These are phyloP conservation scores for Amblyraja radiata DNA, from an alignment of 2,797 vertebrate genomes.

Conservation along the genomic window DNA sequence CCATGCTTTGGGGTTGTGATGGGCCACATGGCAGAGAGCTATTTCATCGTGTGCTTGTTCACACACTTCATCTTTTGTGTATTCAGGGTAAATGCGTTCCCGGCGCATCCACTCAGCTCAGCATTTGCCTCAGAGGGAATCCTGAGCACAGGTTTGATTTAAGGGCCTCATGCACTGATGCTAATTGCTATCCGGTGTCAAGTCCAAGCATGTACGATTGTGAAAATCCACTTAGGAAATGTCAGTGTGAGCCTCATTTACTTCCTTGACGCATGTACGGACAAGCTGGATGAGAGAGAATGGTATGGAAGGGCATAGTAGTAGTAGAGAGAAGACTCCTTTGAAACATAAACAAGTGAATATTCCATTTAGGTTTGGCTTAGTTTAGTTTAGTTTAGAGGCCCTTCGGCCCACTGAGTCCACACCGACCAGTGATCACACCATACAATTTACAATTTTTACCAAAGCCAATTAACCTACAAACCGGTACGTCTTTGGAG, in stretches of 20 bases:
- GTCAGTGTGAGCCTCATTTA: neutral
- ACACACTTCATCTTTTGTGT: neutral
- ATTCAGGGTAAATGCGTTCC: neutral
- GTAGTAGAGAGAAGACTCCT: neutral
- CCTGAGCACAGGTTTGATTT: neutral
- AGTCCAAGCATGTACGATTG: neutral
- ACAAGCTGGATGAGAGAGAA: neutral
- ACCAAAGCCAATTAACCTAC: no score
- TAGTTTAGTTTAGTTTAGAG: no score
- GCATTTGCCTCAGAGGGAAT: neutral
- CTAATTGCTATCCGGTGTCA: neutral
- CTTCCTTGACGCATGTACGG: neutral
- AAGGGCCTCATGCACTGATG: neutral
- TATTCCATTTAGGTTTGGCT: neutral
- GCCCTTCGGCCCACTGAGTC: no score
- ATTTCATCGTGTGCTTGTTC: neutral
- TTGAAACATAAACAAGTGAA: no score
- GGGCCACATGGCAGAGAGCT: neutral
- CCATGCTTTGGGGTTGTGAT: neutral
- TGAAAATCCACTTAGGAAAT: neutral
- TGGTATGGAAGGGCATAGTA: neutral
- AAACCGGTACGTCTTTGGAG: no score
- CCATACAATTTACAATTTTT: no score
- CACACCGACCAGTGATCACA: no score
- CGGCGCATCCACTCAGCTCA: neutral